Conservation (phyloP, 2,113 vertebrate genomes). For the Grus americana region DNA sequence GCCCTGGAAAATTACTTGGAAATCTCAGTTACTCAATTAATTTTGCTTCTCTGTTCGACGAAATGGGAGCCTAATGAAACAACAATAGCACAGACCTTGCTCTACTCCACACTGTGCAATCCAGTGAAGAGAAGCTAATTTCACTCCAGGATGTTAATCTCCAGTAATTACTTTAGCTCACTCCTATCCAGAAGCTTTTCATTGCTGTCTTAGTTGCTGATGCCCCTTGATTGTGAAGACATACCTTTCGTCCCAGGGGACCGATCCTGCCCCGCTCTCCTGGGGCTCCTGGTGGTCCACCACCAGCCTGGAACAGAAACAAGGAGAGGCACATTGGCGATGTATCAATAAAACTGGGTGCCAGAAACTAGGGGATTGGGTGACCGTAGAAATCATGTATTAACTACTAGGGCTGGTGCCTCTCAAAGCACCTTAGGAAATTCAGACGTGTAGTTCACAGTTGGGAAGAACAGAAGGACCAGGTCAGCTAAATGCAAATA, state of each 20-base stretch:
- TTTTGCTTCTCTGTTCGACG: neutral
- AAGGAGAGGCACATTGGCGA: neutral
- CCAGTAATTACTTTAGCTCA: neutral
- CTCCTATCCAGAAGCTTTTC: neutral
- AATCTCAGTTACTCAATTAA: neutral
- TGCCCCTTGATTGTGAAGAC: neutral
- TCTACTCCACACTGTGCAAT: neutral
- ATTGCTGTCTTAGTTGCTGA: neutral
- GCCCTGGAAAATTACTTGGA: neutral
- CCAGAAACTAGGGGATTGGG: neutral
- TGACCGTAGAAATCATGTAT: neutral
- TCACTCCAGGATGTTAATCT: neutral
- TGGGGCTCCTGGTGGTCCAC: slow-evolving; percentile 74
- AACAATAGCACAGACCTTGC: neutral
- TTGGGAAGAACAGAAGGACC: neutral
- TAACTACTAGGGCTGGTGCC: neutral
- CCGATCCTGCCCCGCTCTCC: slow-evolving; percentile 89
- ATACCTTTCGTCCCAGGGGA: slow-evolving; percentile 87
- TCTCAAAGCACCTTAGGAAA: neutral
- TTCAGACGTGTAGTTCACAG: neutral
- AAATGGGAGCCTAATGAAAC: neutral
- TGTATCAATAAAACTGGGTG: fast-evolving
- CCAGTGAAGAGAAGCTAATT: neutral
- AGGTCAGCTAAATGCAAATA: neutral
- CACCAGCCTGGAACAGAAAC: slow-evolving; percentile 76